phyloP scores from a whole-genome alignment of 2,888 invertebrate genomes.

The Stenurella melanura region DNA sequence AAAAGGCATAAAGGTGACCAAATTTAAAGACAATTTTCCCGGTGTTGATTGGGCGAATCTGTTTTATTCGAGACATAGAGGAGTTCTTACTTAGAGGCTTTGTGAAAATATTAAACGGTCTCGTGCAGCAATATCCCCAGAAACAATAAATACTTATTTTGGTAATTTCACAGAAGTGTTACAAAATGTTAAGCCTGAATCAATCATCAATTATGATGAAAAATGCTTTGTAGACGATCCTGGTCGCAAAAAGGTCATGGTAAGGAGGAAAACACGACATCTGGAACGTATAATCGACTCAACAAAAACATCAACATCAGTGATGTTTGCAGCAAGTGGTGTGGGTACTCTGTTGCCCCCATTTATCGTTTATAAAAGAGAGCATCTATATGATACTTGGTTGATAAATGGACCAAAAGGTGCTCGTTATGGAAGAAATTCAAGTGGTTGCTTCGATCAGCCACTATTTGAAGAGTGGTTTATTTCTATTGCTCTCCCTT shows the following conservation, averaged over 20 bases:
- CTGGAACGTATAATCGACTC: constrained; percentile 32
- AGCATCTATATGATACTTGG: constrained; percentile 36
- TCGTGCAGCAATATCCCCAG: no score
- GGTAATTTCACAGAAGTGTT: no score
- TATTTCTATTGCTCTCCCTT: constrained; percentile 27
- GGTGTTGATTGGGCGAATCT: no score
- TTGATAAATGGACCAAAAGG: constrained; percentile 25
- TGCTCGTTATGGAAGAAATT: constrained; percentile 26
- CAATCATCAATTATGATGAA: constrained; percentile 30
- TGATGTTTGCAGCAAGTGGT: constrained; percentile 38
- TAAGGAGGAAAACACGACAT: constrained; percentile 21
- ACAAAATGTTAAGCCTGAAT: constrained; percentile 24
- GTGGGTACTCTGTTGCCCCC: constrained; percentile 12
- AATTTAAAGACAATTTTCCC: no score
- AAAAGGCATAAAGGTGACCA: no score
- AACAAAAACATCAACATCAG: constrained; percentile 35
- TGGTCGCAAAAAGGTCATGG: constrained; percentile 22
- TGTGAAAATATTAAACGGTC: no score
- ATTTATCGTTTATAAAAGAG: no score
- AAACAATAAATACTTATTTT: no score
- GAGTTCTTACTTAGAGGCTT: no score
- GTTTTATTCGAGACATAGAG: no score
- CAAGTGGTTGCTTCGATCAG: constrained; percentile 19
- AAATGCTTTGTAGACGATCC: constrained; percentile 26
- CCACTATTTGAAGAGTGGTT: constrained; percentile 26